Base-by-base conservation (phyloP, 2,113 vertebrate species). In the Meleagris gallopavo region DNA sequence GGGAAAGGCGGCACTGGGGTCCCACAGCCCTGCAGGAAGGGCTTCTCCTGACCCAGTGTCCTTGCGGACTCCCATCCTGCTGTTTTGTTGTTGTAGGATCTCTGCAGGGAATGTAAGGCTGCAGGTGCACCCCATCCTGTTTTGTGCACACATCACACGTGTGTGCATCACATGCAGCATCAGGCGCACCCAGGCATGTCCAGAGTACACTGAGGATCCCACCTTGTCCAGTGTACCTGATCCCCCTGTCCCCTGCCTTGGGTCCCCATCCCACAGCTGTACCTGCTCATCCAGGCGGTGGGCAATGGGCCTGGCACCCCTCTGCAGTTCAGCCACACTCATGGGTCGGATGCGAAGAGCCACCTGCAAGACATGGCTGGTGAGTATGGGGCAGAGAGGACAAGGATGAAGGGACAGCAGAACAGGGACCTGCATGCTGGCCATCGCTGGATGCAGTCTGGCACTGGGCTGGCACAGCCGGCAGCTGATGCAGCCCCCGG, bases 221-320 rank as follows among this genome's bases (percentile, higher is more conserved):
- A 30, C 32, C 72, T 52, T 16, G 10, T 36, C 8, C 22, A 0
- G 36, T 17, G 19, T 17, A 17, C 80, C 62, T 13, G 20, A 55
- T 13, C 57, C 57, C 55, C n/a, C 32, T 11, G 12, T 22, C 19
- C n/a, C n/a, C 57, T 36, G 22, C 58, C 13, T 25, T 11, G 3
- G 16, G 62, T 17, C 74, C 61, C 60, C 58, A 10, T 36, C 41
- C 29, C 9, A 9, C 34, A 85, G 20, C 45, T 87, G 38, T 97
- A 99, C 99, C 98, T 99, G 99, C 38, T 99, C 97, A 1, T 99
- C 98, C 88, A 99, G 87, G 95, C 98, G 97, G 94, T 99, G 99
- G 76, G 99, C 98, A 36, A 99, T 98, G 50, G 98, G 97, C 2
- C 98, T 97, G 58, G 99, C 98, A 65, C 97, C 98, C 94, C 99